A percentile compares a stretch with the other conserved stretches of the same genome.
Conservation (phyloP, 2,888 invertebrate genomes). For the Agrenia bidenticulata region DNA sequence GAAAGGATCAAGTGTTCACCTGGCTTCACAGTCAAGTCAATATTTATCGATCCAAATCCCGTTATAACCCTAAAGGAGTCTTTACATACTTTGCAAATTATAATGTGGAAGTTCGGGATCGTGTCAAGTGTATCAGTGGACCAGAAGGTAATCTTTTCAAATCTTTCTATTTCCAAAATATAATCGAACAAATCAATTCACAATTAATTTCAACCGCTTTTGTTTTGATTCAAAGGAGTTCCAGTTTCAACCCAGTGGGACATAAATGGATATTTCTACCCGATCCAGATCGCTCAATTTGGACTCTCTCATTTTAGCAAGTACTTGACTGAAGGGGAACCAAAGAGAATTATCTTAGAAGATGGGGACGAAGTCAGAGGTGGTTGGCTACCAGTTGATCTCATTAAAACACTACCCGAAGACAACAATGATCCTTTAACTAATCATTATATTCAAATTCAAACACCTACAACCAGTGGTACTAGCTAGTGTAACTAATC, state of each 20-base stretch:
- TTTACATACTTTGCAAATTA: constrained; percentile 98
- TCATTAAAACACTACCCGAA: constrained; percentile 27
- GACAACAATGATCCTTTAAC: constrained; percentile 31
- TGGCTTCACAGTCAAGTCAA: constrained; percentile 93
- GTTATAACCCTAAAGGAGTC: constrained; percentile 84
- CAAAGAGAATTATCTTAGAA: constrained; percentile 71
- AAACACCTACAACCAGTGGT: constrained; percentile 9
- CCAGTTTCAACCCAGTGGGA: constrained; percentile 98
- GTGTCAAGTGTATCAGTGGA: constrained; percentile 94
- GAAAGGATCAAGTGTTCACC: constrained; percentile 76
- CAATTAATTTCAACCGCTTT: not conserved
- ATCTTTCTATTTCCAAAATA: no score
- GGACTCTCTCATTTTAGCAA: constrained; percentile 97
- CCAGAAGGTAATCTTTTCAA: constrained; percentile 67
- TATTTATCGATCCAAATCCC: constrained; percentile 82
- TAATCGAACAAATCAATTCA: not conserved
- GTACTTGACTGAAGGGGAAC: constrained; percentile 81
- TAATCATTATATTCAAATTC: constrained; percentile 43
- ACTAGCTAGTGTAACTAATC: no score
- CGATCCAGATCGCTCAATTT: constrained; percentile 98
- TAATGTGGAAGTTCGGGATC: constrained; percentile 92
- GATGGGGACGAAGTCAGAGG: constrained; percentile 67
- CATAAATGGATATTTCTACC: constrained; percentile 91
- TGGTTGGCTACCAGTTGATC: constrained; percentile 38
- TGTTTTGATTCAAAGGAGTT: constrained; percentile 59